Evolutionary conservation across 2,113 vertebrate species (phyloP).

Genomic region (Coptodon bakossiorum): DNA sequence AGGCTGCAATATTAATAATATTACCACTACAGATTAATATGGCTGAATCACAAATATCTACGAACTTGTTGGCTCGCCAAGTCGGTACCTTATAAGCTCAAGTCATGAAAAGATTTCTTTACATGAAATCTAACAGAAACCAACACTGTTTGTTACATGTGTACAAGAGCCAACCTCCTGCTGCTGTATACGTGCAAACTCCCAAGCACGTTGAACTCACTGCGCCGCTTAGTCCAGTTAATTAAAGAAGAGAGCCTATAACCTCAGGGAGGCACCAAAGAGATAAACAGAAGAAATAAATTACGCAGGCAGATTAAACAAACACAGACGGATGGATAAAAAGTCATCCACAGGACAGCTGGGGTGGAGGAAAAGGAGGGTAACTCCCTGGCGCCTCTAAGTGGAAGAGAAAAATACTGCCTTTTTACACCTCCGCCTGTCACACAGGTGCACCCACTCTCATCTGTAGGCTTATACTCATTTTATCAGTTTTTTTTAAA

Average conservation of each 20-base stretch:
- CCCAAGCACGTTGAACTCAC: background rate
- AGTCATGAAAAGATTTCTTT: background rate
- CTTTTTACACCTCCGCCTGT: background rate
- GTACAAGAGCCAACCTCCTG: background rate
- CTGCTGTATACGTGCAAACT: background rate
- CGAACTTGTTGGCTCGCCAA: background rate
- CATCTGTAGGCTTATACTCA: background rate
- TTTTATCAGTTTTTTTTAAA: background rate
- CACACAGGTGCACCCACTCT: background rate
- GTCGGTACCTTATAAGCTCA: background rate
- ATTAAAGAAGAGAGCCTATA: background rate
- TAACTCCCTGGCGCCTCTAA: slow-evolving; percentile 31
- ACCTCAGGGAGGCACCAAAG: background rate
- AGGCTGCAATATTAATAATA: background rate
- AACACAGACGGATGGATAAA: background rate
- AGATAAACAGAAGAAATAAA: background rate
- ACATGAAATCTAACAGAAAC: background rate
- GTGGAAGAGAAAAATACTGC: slow-evolving; percentile 31
- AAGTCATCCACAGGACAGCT: background rate
- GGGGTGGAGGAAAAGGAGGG: background rate
- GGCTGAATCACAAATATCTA: background rate
- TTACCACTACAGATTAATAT: background rate
- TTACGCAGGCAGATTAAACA: background rate
- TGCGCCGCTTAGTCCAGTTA: background rate
- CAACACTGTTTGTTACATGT: background rate